Conservation (phyloP, 2,888 invertebrate species). For the Unio pictorum region DNA sequence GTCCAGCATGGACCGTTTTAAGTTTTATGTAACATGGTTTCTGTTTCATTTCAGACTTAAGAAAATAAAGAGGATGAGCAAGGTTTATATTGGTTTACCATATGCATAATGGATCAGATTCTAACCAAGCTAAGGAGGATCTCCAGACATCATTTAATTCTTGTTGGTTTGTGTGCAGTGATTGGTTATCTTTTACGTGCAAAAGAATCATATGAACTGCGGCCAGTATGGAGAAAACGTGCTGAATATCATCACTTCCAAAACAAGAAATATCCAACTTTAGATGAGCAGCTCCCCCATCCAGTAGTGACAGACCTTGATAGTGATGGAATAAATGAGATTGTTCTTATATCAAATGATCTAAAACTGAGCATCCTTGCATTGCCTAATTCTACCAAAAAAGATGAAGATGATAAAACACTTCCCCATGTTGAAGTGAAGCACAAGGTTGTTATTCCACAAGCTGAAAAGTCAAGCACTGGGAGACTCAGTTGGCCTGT, state of each 20-base stretch:
- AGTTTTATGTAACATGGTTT: no score
- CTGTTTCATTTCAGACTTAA: no score
- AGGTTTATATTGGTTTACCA: no score
- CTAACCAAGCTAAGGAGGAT: constrained; percentile 13
- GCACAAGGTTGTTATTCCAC: constrained; percentile 49
- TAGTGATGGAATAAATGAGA: constrained; percentile 66
- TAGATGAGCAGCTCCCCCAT: constrained; percentile 51
- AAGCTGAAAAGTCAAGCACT: constrained; percentile 13
- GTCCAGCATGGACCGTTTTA: no score
- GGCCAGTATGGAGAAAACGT: constrained; percentile 65
- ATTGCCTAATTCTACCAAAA: constrained; percentile 44
- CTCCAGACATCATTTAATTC: constrained; percentile 47
- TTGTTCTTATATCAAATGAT: constrained; percentile 61
- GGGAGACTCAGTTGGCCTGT: constrained; percentile 46
- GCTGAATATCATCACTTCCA: constrained; percentile 52
- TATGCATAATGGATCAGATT: no score
- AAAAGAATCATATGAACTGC: constrained; percentile 56
- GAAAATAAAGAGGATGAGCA: no score
- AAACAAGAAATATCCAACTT: constrained; percentile 53
- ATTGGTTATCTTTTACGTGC: constrained; percentile 64
- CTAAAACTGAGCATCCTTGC: constrained; percentile 59
- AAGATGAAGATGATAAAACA: constrained; percentile 45
- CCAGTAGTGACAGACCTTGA: constrained; percentile 67
- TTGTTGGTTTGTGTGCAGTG: constrained; percentile 56
- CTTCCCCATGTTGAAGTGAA: constrained; percentile 64